These are phyloP conservation scores for Cataglyphis rosenhaueri DNA, from an alignment of 2,888 invertebrate genomes.

Conservation along the genomic window DNA sequence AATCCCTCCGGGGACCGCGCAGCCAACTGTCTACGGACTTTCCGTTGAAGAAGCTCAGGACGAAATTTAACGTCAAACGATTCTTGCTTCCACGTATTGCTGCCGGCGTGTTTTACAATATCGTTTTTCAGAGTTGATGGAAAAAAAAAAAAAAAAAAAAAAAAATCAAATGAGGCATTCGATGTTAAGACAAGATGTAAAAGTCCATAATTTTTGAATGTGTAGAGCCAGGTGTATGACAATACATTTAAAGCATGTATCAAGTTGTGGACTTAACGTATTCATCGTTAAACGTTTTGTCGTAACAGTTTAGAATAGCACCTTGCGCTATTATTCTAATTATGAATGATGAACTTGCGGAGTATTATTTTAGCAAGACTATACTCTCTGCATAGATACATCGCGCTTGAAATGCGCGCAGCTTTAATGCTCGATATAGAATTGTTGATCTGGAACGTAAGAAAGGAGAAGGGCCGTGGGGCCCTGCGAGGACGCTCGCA, in stretches of 20 bases:
- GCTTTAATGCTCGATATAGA: not conserved
- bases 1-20: conserved; percentile 79
- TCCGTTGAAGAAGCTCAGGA: conserved; percentile 76
- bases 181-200: not conserved
- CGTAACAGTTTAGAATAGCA: not conserved
- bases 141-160: not conserved
- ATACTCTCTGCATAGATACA: not conserved
- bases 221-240: not conserved
- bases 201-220: not conserved
- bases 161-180: not conserved
- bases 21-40: conserved; percentile 81
- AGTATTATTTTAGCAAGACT: not conserved
- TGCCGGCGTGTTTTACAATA: not conserved
- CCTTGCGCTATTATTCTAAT: not conserved
- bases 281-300: not conserved
- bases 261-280: not conserved
- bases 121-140: conserved; percentile 1
- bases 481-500: conserved; percentile 76
- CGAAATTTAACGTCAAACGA: conserved; percentile 75
- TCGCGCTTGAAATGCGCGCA: not conserved
- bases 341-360: not conserved
- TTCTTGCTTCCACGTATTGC: conserved; percentile 48
- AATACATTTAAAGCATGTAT: conserved; percentile 2
- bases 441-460: conserved; percentile 2
- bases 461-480: conserved; percentile 64